Evolutionary conservation across 1,140 invertebrate genomes (phyloP), one percentile per base, ranked within the genome.

Genomic region (Diploscapter pachys): DNA sequence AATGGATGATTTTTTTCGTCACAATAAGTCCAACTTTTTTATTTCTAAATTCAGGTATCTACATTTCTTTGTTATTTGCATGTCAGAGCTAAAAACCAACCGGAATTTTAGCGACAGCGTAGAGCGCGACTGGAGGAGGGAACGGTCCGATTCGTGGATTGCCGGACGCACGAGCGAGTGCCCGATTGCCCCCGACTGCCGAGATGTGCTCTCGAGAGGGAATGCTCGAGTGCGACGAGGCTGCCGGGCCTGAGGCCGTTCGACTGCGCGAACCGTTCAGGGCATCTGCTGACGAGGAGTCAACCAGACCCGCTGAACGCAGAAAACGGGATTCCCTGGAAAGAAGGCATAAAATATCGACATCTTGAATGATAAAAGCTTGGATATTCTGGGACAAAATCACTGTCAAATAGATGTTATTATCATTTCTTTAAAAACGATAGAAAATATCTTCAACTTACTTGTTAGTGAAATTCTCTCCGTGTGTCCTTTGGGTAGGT

Each of bases 381-480:
- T 31, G 31, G 31, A 31, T 31, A 31, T 31, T 31, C 31, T 31
- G 31, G 31, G 31, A 31, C 1, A 31, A 31, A 31, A 31, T 31
- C 31, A 1, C 31, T 31, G 31, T 31, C 31, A 59, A 59, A 59
- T 11, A 31, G 9, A 11, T 59, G 9, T 59, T 59, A 31, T 11
- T 59, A 59, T 11, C 1, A 59, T 59, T 59, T 31, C 31, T 11
- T 31, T 5, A 9, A 53, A 48, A 68, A 53, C 66, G 51, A n/a
- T 68, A 49, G 5, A n/a, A 5, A 56, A 5, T 53, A 6, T 61
- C 31, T 31, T 31, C 31, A 54, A 61, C 49, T 5, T 54, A 68
- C 66, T 83, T 90, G 88, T 98, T 98, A 11, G 98, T 95, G 78
- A 98, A 94, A 85, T 94, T 91, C 70, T 92, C 92, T 56, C 92